phyloP scores from a whole-genome alignment of 2,113 vertebrate species.

The Felis catus region DNA sequence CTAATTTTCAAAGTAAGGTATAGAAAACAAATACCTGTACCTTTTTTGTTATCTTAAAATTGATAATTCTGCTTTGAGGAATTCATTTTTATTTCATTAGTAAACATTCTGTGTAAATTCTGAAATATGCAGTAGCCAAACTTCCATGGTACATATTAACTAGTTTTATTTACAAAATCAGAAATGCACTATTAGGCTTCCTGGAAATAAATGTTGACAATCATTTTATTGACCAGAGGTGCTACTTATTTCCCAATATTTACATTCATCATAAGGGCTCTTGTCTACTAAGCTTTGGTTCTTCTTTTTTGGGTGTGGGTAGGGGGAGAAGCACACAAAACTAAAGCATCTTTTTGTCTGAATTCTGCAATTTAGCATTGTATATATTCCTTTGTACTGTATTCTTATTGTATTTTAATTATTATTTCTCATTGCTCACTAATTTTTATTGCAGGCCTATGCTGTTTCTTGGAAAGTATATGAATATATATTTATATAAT shows the following conservation, averaged over 20 bases:
- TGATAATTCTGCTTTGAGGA: conserved; percentile 31
- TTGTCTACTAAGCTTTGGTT: conserved; percentile 60
- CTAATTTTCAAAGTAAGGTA: conserved; percentile 39
- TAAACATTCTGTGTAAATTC: conserved; percentile 82
- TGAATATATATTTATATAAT: conserved; percentile 81
- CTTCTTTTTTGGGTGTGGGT: neutral
- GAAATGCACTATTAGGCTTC: conserved; percentile 77
- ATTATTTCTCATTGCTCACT: conserved; percentile 73
- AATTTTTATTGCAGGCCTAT: conserved; percentile 78
- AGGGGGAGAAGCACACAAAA: conserved; percentile 27
- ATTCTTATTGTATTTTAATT: conserved; percentile 76
- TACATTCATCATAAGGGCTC: conserved; percentile 70
- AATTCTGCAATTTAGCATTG: conserved; percentile 78
- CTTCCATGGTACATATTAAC: conserved; percentile 60
- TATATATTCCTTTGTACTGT: conserved; percentile 71
- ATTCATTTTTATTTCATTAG: conserved; percentile 48
- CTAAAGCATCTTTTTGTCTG: conserved; percentile 64
- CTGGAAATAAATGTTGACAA: conserved; percentile 75
- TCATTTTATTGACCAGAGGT: conserved; percentile 83
- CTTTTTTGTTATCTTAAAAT: conserved; percentile 52
- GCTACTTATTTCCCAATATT: conserved; percentile 83
- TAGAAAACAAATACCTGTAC: conserved; percentile 23
- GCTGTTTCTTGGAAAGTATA: conserved; percentile 75
- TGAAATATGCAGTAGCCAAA: conserved; percentile 71
- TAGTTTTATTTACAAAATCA: conserved; percentile 76